Percentiles rank a stretch among this genome's conserved stretches.
Conservation (phyloP, 2,113 vertebrate species). For the Axis porcinus region DNA sequence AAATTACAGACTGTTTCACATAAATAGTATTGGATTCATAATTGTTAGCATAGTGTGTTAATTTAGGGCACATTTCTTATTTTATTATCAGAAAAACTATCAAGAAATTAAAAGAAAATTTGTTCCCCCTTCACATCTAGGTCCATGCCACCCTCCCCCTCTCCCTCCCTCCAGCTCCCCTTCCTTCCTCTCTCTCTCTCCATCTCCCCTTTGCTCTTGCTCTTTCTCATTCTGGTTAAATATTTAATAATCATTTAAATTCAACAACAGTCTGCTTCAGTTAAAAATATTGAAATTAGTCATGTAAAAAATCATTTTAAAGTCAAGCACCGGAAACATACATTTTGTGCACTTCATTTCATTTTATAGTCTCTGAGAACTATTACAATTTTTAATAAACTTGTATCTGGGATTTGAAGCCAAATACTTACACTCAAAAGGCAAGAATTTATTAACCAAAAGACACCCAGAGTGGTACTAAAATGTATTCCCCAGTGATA, state of each 20-base stretch:
- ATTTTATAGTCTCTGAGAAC: constrained; percentile 82
- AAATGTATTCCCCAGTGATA: constrained; percentile 76
- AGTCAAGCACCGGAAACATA: constrained; percentile 77
- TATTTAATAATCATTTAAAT: constrained; percentile 79
- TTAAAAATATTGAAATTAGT: constrained; percentile 76
- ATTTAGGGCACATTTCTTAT: background rate
- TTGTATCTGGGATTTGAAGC: constrained; percentile 81
- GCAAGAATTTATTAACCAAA: constrained; percentile 82
- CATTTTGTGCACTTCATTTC: constrained; percentile 82
- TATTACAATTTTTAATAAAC: constrained; percentile 85
- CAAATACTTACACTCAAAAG: constrained; percentile 80
- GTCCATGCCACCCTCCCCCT: background rate
- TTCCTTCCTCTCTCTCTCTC: background rate
- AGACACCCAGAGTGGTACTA: constrained; percentile 79
- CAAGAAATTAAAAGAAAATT: constrained; percentile 61
- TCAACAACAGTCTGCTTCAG: constrained; percentile 66
- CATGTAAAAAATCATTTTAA: constrained; percentile 79
- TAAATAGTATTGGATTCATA: background rate
- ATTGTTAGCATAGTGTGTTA: constrained; percentile 19
- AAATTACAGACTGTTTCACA: background rate
- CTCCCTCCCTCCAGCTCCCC: background rate
- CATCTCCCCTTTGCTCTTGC: background rate
- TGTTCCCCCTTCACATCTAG: background rate
- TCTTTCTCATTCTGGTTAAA: constrained; percentile 64
- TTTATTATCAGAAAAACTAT: constrained; percentile 61